These are phyloP conservation scores for Hartigia nigra DNA, from an alignment of 2,888 invertebrate species.

Conservation along the genomic window DNA sequence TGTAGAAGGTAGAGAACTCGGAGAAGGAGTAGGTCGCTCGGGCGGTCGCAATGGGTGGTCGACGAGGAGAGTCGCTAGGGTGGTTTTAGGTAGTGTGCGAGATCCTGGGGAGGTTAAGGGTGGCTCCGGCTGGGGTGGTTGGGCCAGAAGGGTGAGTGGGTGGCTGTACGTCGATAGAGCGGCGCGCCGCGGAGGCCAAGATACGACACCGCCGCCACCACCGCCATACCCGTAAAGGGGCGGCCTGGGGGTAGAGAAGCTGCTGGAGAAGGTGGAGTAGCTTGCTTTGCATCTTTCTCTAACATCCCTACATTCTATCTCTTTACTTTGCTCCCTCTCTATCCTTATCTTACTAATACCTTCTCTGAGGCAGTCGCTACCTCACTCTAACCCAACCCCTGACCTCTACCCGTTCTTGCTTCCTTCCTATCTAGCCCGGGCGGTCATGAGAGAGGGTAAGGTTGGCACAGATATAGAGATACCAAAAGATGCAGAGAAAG, in stretches of 20 bases:
- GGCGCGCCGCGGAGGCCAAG: slow-evolving; percentile 66
- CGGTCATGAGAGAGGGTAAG: neutral
- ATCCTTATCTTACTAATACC: neutral
- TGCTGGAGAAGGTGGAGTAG: slow-evolving; percentile 18
- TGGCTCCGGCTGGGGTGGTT: slow-evolving; percentile 30
- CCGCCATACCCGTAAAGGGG: slow-evolving; percentile 63
- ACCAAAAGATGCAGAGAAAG: slow-evolving; percentile 8
- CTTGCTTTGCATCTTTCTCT: neutral
- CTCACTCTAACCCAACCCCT: slow-evolving; percentile 31
- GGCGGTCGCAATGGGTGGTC: neutral
- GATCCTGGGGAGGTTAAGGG: slow-evolving; percentile 20
- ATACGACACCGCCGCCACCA: slow-evolving; percentile 65
- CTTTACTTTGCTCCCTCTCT: neutral
- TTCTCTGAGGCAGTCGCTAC: slow-evolving; percentile 12
- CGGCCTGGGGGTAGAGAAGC: slow-evolving; percentile 26
- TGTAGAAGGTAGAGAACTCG: neutral
- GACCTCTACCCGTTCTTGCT: slow-evolving; percentile 26
- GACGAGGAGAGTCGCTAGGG: slow-evolving; percentile 15
- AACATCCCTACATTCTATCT: slow-evolving; percentile 7
- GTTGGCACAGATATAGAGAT: neutral
- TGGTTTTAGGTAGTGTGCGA: slow-evolving; percentile 3
- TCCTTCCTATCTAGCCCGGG: slow-evolving; percentile 15
- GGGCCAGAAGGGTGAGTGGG: slow-evolving; percentile 37
- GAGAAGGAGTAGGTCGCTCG: neutral
- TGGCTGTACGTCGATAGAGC: slow-evolving; percentile 66